phyloP scores from a whole-genome alignment of 2,797 vertebrate genomes.

The Poecilia velifera region DNA sequence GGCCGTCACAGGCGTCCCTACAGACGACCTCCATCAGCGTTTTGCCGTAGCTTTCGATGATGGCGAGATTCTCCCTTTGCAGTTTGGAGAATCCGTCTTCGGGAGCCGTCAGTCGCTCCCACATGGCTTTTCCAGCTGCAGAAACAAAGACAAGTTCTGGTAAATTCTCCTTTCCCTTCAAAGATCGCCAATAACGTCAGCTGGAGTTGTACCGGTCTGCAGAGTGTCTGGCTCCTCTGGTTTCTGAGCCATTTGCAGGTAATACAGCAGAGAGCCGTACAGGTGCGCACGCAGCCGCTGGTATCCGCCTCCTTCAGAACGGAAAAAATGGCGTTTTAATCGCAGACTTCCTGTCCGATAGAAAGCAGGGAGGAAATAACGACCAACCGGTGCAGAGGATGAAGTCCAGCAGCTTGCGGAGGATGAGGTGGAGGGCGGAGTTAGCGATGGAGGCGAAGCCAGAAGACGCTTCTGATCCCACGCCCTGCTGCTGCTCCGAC shows the following conservation, averaged over 20 bases:
- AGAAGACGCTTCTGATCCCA: conserved; percentile 78
- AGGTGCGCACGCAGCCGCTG: conserved; percentile 95
- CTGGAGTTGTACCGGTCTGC: conserved; percentile 85
- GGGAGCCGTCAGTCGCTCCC: conserved; percentile 95
- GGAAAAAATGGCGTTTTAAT: not conserved
- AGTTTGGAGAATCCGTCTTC: conserved; percentile 96
- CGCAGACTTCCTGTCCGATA: not conserved
- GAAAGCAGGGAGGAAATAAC: not conserved
- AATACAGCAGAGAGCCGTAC: conserved; percentile 95
- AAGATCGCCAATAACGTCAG: not conserved
- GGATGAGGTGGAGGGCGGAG: conserved; percentile 94
- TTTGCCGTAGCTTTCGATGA: conserved; percentile 95
- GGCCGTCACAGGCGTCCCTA: conserved; percentile 95
- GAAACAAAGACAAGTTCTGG: not conserved
- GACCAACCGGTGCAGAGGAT: conserved; percentile 93
- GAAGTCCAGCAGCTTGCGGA: conserved; percentile 96
- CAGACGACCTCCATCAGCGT: conserved; percentile 98
- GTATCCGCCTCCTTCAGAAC: conserved; percentile 90
- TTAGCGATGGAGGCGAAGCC: conserved; percentile 95
- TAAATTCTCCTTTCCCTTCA: not conserved
- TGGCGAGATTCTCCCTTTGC: conserved; percentile 93
- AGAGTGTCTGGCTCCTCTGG: conserved; percentile 97
- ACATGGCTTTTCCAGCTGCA: conserved; percentile 90
- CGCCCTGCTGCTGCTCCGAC: conserved; percentile 92
- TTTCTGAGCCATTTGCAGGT: conserved; percentile 96